Conservation (phyloP, 1,140 invertebrate genomes). For the Calephelis virginiensis region DNA sequence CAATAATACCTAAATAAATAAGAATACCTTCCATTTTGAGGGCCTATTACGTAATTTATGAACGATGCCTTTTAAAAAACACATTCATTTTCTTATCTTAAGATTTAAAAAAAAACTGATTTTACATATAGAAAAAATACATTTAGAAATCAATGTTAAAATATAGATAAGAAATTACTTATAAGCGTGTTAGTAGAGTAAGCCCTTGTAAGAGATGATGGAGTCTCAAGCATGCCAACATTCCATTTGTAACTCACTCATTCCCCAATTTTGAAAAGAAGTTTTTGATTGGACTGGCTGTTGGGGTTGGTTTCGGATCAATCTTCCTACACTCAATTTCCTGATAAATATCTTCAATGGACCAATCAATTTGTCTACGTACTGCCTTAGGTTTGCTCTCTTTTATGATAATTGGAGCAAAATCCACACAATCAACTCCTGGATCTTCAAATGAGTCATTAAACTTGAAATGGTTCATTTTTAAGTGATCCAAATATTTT, state of each 20-base stretch:
- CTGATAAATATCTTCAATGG: constrained; percentile 72
- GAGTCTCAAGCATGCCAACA: constrained; percentile 60
- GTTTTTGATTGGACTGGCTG: constrained; percentile 64
- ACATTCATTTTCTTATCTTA: too few relatives aligned
- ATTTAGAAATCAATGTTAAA: neutral
- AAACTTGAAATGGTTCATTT: constrained; percentile 53
- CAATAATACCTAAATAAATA: too few relatives aligned
- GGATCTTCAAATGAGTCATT: constrained; percentile 41
- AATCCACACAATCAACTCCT: constrained; percentile 65
- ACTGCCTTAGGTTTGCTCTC: constrained; percentile 59
- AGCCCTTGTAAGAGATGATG: constrained; percentile 37
- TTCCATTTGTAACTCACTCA: constrained; percentile 64
- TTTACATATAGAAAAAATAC: too few relatives aligned
- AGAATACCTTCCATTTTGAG: too few relatives aligned
- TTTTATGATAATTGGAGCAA: constrained; percentile 60
- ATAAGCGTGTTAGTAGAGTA: constrained; percentile 46
- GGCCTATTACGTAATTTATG: too few relatives aligned
- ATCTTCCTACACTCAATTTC: constrained; percentile 67
- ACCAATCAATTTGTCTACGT: constrained; percentile 71
- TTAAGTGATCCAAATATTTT: constrained; percentile 58
- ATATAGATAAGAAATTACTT: constrained; percentile 33
- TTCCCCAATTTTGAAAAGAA: constrained; percentile 68
- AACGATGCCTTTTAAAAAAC: too few relatives aligned
- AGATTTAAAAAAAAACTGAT: too few relatives aligned
- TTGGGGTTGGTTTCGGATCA: constrained; percentile 57